These are phyloP conservation scores for Takifugu flavidus DNA, from an alignment of 2,113 vertebrate genomes.

Conservation along the genomic window DNA sequence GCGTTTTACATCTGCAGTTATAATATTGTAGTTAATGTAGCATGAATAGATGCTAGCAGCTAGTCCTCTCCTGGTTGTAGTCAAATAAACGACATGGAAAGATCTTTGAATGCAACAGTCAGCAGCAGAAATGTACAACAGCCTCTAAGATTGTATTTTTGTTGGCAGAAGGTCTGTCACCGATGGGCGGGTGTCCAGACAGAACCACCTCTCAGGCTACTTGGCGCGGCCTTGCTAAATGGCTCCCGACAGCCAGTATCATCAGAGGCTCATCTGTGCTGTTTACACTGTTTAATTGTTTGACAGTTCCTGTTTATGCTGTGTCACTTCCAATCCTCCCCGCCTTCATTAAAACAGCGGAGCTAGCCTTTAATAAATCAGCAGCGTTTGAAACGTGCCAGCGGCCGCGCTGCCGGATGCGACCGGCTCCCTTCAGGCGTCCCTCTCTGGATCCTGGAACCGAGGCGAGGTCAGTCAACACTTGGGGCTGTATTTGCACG, in stretches of 20 bases:
- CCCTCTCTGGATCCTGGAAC: conserved; percentile 34
- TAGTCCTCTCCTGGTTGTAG: no score
- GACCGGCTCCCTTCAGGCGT: conserved; percentile 45
- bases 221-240: conserved; percentile 51
- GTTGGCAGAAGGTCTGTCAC: neutral
- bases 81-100: no score
- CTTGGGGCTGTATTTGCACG: conserved; percentile 31
- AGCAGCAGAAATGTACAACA: no score
- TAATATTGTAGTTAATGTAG: no score
- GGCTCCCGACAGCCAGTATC: conserved; percentile 66
- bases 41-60: no score
- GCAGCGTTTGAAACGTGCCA: conserved; percentile 42
- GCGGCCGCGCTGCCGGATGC: conserved; percentile 32
- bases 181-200: conserved; percentile 9
- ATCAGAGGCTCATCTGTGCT: conserved; percentile 72
- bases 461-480: conserved; percentile 53
- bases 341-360: conserved; percentile 40
- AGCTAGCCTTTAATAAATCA: conserved; percentile 48
- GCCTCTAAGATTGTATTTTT: no score
- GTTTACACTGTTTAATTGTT: conserved; percentile 75
- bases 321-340: conserved; percentile 72
- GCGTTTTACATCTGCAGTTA: no score
- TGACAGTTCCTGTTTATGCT: conserved; percentile 74
- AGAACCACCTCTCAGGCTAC: conserved; percentile 44
- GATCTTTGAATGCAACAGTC: no score